Base-by-base conservation (phyloP, 2,888 invertebrate genomes). In the Polia nebulosa region DNA sequence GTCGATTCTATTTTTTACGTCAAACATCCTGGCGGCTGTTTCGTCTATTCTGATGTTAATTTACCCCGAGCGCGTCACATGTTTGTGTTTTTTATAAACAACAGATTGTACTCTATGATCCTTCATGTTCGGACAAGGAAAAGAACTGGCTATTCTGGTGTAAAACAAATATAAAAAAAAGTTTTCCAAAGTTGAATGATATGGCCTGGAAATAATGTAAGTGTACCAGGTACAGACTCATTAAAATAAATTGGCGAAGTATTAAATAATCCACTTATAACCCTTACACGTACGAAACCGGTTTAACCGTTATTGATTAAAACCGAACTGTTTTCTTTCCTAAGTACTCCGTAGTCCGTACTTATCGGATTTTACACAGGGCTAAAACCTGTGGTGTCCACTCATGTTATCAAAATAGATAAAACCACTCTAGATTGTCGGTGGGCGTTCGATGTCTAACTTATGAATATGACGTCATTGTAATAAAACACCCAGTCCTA, bases 341-440 rank as follows among this genome's bases (percentile, higher is more conserved):
- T 81, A 81, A 58, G 57, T 73, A 64, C 34, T 15, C n/a, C 5
- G 41, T 66, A 55, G 25, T n/a, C 27, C 36, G 22, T 44, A 65
- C 69, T 85, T 89, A 89, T 86, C 86, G 76, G 78, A 86, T 87
- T 81, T 85, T 81, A 87, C 83, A 66, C 65, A 77, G 82, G 80
- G 87, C 85, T 88, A 85, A 88, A 89, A 88, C 85, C 87, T 80
- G 84, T 83, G 87, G 86, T 87, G 87, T 84, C 81, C 87, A 86
- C 85, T 87, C 75, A 71, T 81, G 86, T 87, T 93, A 93, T 93
- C 93, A 32, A 76, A 71, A 52, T 72, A 82, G 91, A 91, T 93
- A 92, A 91, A 89, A 79, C 82, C 91, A 91, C 92, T 93, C 86
- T 88, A 94, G 91, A 91, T 93, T 87, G 87, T 65, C 72, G 56